Conservation (phyloP, 2,888 invertebrate genomes). For the Idaea aversata region DNA sequence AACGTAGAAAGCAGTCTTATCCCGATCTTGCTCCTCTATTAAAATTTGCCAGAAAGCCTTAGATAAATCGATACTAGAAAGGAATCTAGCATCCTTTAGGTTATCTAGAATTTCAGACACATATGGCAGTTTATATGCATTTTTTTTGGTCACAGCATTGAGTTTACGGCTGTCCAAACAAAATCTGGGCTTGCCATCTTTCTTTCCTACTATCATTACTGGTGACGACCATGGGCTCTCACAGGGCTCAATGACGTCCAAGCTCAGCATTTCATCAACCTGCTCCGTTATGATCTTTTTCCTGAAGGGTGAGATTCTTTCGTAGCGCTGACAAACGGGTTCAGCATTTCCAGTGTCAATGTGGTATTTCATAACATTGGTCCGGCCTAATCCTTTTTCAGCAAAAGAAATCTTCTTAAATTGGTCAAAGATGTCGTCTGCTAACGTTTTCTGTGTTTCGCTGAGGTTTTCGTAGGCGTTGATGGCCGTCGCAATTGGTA, state of each 20-base stretch:
- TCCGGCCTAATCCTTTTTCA: conserved; percentile 25
- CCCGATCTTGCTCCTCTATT: no score
- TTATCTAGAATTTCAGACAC: conserved; percentile 35
- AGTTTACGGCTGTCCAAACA: conserved; percentile 33
- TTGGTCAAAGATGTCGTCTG: conserved; percentile 19
- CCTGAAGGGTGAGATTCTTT: conserved; percentile 33
- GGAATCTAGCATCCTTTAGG: conserved; percentile 27
- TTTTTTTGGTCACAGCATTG: conserved; percentile 23
- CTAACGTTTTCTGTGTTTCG: background rate
- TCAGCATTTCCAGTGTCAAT: conserved; percentile 33
- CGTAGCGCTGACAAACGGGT: conserved; percentile 32
- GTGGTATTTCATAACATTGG: conserved; percentile 20
- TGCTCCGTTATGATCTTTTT: conserved; percentile 22
- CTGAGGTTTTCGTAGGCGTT: no score
- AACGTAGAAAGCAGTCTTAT: no score
- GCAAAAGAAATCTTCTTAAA: conserved; percentile 13
- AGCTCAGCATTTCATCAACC: conserved; percentile 31
- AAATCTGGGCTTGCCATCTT: conserved; percentile 28
- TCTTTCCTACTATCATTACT: conserved; percentile 16
- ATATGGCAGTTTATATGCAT: conserved; percentile 25
- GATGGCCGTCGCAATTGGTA: no score
- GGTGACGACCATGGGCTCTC: conserved; percentile 33
- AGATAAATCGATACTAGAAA: conserved; percentile 26
- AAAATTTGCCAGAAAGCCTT: no score
- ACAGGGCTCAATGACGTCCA: conserved; percentile 26